Conservation (phyloP, 2,797 vertebrate genomes). For the Aphelocoma californica region DNA sequence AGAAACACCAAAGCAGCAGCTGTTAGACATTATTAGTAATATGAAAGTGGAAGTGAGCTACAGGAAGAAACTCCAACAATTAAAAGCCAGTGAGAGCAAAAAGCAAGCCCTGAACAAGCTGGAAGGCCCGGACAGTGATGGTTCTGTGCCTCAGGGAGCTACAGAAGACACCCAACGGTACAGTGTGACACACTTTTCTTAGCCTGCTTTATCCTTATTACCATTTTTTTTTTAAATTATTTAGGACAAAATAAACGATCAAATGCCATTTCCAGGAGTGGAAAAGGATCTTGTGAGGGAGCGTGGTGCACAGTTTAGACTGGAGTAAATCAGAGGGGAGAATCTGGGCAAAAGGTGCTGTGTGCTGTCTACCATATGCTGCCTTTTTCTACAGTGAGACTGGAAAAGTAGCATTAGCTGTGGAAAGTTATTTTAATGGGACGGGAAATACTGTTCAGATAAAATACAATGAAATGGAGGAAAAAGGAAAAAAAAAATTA, state of each 20-base stretch:
- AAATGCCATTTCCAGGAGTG: background rate
- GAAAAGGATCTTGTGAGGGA: background rate
- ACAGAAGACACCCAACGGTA: conserved; percentile 73
- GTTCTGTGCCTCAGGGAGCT: conserved; percentile 72
- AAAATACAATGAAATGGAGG: background rate
- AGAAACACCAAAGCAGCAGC: conserved; percentile 74
- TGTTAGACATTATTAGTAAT: conserved; percentile 80
- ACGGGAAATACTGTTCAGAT: background rate
- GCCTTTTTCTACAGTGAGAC: background rate
- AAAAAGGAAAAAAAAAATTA: background rate
- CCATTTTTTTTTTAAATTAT: background rate
- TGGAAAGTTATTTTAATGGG: background rate
- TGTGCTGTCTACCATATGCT: background rate
- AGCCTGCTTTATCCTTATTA: background rate
- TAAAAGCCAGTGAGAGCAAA: conserved; percentile 49
- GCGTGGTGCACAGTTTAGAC: background rate
- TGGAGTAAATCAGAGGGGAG: background rate
- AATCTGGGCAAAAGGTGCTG: background rate
- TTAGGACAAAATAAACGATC: background rate
- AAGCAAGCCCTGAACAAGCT: background rate
- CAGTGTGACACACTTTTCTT: background rate
- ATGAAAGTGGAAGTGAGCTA: conserved; percentile 89
- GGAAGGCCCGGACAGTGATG: conserved; percentile 50
- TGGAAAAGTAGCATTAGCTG: background rate
- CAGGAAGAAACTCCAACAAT: conserved; percentile 70